Evolutionary conservation across 2,888 invertebrate species (phyloP).

Genomic region (Watsonalla cultraria): DNA sequence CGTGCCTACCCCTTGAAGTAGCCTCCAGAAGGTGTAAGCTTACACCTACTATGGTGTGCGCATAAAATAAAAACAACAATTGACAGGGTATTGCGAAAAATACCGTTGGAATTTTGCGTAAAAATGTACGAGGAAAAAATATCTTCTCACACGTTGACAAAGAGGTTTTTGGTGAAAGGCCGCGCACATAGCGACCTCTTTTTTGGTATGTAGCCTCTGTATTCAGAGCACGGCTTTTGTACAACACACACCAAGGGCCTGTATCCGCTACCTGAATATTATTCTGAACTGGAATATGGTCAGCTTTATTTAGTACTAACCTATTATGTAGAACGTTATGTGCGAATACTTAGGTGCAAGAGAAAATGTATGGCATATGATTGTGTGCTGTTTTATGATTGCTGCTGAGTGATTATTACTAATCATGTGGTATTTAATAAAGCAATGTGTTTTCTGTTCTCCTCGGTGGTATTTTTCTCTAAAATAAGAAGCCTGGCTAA

Average conservation of each 20-base stretch:
- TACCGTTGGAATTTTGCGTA: background rate
- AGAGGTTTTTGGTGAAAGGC: constrained; percentile 41
- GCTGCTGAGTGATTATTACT: too few species aligned
- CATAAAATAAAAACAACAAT: too few species aligned
- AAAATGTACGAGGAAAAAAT: constrained; percentile 29
- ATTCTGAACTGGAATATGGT: constrained; percentile 20
- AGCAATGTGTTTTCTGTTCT: too few species aligned
- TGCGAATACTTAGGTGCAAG: background rate
- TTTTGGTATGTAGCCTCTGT: constrained; percentile 35
- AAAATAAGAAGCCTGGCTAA: too few species aligned
- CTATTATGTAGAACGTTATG: too few species aligned
- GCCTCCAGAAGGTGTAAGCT: too few species aligned
- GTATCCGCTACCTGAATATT: constrained; percentile 32
- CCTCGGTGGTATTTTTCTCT: too few species aligned
- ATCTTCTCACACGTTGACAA: constrained; percentile 41
- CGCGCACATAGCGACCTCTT: constrained; percentile 20
- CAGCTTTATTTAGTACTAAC: constrained; percentile 6
- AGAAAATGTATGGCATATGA: background rate
- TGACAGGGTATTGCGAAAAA: constrained; percentile 1
- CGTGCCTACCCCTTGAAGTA: too few species aligned
- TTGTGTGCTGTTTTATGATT: background rate
- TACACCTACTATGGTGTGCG: too few species aligned
- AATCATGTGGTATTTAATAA: too few species aligned
- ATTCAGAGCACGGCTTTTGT: constrained; percentile 38
- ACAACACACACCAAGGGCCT: constrained; percentile 25